Evolutionary conservation across 2,797 vertebrate species (phyloP).

Genomic region (Ceryle rudis): DNA sequence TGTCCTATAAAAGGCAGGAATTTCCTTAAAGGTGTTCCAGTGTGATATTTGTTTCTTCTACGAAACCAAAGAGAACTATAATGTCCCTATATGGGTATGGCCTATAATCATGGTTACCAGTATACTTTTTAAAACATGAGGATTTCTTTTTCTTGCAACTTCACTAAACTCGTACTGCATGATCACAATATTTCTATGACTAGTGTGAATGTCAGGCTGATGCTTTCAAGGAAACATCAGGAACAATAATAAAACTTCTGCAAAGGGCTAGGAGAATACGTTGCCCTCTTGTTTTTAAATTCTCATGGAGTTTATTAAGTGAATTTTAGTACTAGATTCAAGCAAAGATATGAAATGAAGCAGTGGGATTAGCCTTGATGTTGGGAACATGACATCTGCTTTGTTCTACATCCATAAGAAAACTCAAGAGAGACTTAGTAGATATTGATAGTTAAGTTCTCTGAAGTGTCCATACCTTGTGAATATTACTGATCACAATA

Average conservation of each 20-base stretch:
- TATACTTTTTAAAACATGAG: background rate
- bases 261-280: background rate
- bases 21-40: background rate
- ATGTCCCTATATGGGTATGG: background rate
- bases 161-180: background rate
- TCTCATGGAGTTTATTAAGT: background rate
- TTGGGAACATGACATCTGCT: background rate
- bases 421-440: background rate
- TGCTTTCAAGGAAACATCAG: background rate
- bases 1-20: background rate
- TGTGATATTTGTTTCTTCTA: background rate
- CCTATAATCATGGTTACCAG: background rate
- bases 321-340: background rate
- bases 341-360: background rate
- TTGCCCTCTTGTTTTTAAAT: background rate
- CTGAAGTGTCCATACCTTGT: background rate
- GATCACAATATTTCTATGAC: background rate
- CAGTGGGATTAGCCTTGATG: background rate
- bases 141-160: background rate
- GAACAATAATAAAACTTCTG: background rate
- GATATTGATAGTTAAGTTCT: background rate
- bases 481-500: background rate
- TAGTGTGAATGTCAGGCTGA: background rate
- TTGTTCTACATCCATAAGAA: background rate
- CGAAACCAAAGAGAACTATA: background rate